Evolutionary conservation across 2,113 vertebrate genomes (phyloP), one percentile per base, ranked within the genome.

Genomic region (Cettia cetti): DNA sequence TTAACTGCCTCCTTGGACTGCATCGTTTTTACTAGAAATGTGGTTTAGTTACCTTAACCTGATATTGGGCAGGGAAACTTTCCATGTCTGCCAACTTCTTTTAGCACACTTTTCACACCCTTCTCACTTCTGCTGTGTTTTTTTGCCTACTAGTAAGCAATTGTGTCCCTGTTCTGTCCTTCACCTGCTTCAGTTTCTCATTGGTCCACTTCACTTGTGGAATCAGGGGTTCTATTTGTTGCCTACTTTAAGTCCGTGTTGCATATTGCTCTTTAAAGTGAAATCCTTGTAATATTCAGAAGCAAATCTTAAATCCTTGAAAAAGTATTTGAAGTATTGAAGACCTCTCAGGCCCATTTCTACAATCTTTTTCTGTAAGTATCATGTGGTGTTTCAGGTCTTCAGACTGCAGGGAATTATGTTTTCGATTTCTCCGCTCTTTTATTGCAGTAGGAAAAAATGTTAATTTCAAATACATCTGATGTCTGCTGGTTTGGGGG

Each of bases 361-460:
- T 70, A 6, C 8, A 71, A 20, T 60, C 24, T 42, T 80, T 82
- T 82, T 77, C 26, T 74, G n/a, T 76, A 82, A 89, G 47, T 72
- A 35, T 88, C 50, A 30, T 77, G 33, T 78, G 64, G 39, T 82
- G 39, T 94, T 91, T 94, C 77, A 26, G 15, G 42, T 85, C 63
- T 82, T 81, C 42, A 74, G 71, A 59, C 66, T 93, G n/a, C 44
- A 66, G 31, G 33, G 60, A 90, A 22, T 91, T 90, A 85, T 0
- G 1, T 17, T 90, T 95, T 96, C 26, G 68, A 90, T 93, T 90
- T 69, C 49, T 70, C 0, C 0, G 37, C 31, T 75, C 40, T 89
- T 94, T 80, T 68, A 68, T 81, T 93, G 57, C 82, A 81, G n/a
- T 75, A 81, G 82, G 50, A 89, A 90, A 95, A 95, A 88, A 47